Evolutionary conservation across 2,888 invertebrate species (phyloP), one percentile per base, ranked within the genome.

Genomic region (Metellina segmentata): DNA sequence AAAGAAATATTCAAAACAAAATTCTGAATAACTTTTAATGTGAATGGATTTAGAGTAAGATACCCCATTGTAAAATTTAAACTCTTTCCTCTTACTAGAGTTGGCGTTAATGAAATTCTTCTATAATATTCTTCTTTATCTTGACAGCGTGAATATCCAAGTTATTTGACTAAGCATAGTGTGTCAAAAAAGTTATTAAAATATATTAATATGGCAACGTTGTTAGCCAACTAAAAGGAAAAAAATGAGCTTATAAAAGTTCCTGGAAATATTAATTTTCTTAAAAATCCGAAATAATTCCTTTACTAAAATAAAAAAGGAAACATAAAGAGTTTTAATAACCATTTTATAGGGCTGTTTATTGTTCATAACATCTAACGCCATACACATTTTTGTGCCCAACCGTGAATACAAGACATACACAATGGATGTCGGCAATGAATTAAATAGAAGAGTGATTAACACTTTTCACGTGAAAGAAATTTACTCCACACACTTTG

Each of bases 371-470:
- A 16, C 7, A 8, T 61, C 61, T 61, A 61, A 11, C 61, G 16
- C 16, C 16, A 11, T 16, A 16, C 61, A 61, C 16, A 61, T 16
- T 61, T 61, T 61, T 11, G 13, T 61, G 13, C 16, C 11, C 13
- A 8, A 61, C 11, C 13, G 16, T 61, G 16, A 16, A 16, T 61
- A 61, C 34, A 34, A 34, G 34, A 34, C 34, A 34, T 34, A 34
- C 34, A 61, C 61, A 61, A 61, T 61, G 9, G 61, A 9, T 2
- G 20, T 16, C 34, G 13, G 20, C 61, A 61, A 20, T 13, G 16
- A 79, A 79, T 20, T 79, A 79, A 79, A 79, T 53, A 53, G 61
- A 53, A 34, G 49, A 61, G 6, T 53, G 79, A 16, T 61, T 79
- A 48, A 53, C 53, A 20, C 20, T 13, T 61, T 34, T 79, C 61